These are phyloP conservation scores for Tetrao urogallus DNA, from an alignment of 2,113 vertebrate species.

Conservation along the genomic window DNA sequence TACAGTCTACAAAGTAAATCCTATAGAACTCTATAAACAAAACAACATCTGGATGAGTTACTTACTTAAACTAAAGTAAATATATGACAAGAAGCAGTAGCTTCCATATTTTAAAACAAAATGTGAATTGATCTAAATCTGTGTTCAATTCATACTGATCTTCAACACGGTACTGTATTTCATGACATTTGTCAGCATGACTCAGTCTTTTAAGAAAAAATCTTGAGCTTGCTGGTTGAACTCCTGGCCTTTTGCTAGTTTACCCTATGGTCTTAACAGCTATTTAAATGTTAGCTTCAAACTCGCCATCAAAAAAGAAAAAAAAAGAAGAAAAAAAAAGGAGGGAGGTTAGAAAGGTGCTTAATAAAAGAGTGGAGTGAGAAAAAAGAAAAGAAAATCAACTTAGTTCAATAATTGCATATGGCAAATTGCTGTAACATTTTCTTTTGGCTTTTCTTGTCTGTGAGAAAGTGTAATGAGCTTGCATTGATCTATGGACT, in stretches of 20 bases:
- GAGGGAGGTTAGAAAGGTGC: not conserved
- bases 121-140: conserved; percentile 8
- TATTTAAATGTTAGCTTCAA: conserved; percentile 34
- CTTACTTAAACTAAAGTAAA: conserved; percentile 2
- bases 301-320: not conserved
- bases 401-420: conserved; percentile 27
- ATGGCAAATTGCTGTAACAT: conserved; percentile 17
- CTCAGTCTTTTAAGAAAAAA: conserved; percentile 26
- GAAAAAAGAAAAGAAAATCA: not conserved
- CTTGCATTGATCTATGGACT: conserved; percentile 70
- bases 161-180: not conserved
- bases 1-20: not conserved
- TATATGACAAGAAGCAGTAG: conserved; percentile 5
- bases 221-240: conserved; percentile 23
- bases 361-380: not conserved
- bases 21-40: conserved; percentile 12
- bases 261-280: conserved; percentile 2
- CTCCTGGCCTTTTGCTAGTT: conserved; percentile 16
- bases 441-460: conserved; percentile 29
- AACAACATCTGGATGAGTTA: not conserved
- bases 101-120: conserved; percentile 12
- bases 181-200: not conserved
- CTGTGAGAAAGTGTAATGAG: conserved; percentile 68
- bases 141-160: not conserved
- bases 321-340: not conserved